These are phyloP conservation scores for Lasiurus cinereus DNA, from an alignment of 2,113 vertebrate species.

Conservation along the genomic window DNA sequence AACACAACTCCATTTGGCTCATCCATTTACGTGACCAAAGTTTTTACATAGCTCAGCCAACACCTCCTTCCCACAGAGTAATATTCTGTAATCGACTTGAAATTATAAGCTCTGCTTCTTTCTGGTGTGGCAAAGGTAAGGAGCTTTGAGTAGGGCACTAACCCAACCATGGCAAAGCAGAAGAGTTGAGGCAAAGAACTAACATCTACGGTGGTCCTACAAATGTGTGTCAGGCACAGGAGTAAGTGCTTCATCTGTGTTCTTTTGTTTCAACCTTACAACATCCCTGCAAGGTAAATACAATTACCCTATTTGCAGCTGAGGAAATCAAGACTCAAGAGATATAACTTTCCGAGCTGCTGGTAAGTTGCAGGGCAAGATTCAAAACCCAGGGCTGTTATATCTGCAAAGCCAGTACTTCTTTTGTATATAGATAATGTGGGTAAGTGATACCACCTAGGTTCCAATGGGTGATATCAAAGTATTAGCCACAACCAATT, in stretches of 20 bases:
- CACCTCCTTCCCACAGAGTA: not conserved
- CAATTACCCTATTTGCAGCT: not conserved
- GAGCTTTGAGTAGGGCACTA: not conserved
- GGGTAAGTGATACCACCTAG: not conserved
- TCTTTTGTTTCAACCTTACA: not conserved
- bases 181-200: not conserved
- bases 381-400: constrained; percentile 36
- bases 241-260: not conserved
- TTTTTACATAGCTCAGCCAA: not conserved
- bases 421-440: not conserved
- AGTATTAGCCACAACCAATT: not conserved
- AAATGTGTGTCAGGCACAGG: not conserved
- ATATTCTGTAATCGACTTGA: not conserved
- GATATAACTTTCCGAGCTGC: not conserved
- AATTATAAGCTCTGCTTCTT: not conserved
- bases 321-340: constrained; percentile 46
- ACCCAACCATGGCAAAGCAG: not conserved
- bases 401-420: not conserved
- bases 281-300: not conserved
- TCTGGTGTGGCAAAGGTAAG: not conserved
- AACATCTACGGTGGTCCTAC: not conserved
- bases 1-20: not conserved
- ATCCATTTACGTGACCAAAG: not conserved
- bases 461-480: not conserved
- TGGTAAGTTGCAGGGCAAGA: constrained; percentile 39